Base-by-base conservation (phyloP, 2,113 vertebrate genomes). In the Motacilla tschutschensis region DNA sequence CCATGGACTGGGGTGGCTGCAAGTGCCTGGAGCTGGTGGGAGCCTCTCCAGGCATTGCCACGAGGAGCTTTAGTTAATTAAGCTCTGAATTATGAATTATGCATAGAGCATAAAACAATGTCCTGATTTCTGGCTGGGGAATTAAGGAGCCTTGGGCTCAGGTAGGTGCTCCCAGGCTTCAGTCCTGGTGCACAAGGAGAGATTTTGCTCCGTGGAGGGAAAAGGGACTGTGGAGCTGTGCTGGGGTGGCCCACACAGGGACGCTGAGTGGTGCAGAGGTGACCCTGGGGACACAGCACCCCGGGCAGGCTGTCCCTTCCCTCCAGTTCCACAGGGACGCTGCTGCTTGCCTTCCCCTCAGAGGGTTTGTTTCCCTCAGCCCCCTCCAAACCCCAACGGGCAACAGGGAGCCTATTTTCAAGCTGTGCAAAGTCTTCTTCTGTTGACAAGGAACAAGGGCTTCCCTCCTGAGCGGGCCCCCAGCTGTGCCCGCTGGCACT, bases 401-500 rank as follows among this genome's bases (percentile, higher is more conserved):
- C 87, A 94, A 92, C 25, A 87, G 76, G 59, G 60, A 89, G 73
- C 48, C 62, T 83, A 67, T 93, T 95, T 89, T 55, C 12, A 80
- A 89, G 70, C 85, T 3, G 18, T 71, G 93, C 79, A 90, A 93
- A 95, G 67, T 79, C 89, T 31, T 90, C 82, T 72, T 31, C 76
- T 91, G 85, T 78, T 29, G 79, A 64, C 63, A 67, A 72, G 93
- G 94, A 94, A 92, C 89, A 95, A 93, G 93, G 85, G 10, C 88
- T 95, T 92, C 94, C 85, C 93, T 91, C 89, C 89, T 36, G 73
- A 74, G 74, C 60, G n/a, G 70, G 76, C 41, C 33, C 83, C 85
- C 85, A 92, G 93, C 91, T 94, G 92, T 77, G 87, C 87, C 82
- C 1, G 3, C 36, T 3, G 92, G 91, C 89, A 67, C 19, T 1